phyloP scores from a whole-genome alignment of 37 sponge, comb jelly and placozoan genomes.

The Beroe forskalii region DNA sequence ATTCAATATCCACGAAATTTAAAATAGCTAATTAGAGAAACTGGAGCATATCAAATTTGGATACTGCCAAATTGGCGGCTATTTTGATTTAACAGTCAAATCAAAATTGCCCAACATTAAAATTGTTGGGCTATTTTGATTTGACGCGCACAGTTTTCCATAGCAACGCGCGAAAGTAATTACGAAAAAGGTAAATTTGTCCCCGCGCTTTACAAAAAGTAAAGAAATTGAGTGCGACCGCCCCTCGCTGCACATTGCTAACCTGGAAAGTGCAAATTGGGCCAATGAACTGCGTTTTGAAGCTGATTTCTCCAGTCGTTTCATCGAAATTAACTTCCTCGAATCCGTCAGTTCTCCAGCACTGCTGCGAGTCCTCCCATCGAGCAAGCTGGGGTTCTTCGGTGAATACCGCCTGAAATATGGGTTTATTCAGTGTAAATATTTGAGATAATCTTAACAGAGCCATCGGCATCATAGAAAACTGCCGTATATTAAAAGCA shows the following conservation, averaged over 20 bases:
- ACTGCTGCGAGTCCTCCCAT: constrained; percentile 74
- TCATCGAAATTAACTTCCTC: constrained; percentile 70
- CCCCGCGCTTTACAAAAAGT: constrained; percentile 8
- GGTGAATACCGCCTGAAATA: constrained; percentile 65
- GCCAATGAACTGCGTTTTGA: constrained; percentile 52
- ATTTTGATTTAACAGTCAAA: no score
- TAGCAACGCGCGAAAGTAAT: constrained; percentile 4
- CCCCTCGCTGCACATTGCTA: background rate
- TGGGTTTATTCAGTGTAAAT: no score
- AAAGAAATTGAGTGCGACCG: background rate
- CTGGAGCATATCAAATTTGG: no score
- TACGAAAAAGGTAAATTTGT: background rate
- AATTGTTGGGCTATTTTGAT: background rate
- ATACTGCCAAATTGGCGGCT: no score
- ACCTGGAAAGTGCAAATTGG: constrained; percentile 61
- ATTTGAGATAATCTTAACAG: no score
- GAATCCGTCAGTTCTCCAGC: constrained; percentile 75
- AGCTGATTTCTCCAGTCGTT: background rate
- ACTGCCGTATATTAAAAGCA: no score
- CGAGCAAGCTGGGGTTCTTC: constrained; percentile 74
- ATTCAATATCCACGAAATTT: background rate
- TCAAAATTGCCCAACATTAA: background rate
- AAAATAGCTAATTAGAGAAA: no score
- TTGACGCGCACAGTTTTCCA: background rate
- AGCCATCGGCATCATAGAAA: no score